Conservation (phyloP, 2,113 vertebrate genomes). For the Albula glossodonta region DNA sequence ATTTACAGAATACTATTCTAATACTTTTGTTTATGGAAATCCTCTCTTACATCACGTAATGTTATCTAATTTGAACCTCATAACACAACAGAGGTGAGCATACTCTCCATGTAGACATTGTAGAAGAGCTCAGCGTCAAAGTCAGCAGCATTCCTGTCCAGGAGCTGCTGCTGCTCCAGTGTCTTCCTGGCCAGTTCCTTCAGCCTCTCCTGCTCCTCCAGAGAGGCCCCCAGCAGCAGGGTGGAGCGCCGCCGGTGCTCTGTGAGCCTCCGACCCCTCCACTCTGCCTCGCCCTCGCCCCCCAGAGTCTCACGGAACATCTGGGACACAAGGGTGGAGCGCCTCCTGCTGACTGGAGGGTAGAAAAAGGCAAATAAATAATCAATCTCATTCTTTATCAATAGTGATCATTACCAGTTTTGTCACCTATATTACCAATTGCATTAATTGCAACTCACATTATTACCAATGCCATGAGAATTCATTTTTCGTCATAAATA, state of each 20-base stretch:
- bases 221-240: background rate
- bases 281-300: background rate
- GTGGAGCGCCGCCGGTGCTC: conserved; percentile 28
- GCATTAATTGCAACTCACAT: background rate
- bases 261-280: conserved; percentile 22
- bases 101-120: conserved; percentile 32
- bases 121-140: conserved; percentile 27
- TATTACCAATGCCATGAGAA: background rate
- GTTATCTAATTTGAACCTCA: too few species aligned
- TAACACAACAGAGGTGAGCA: background rate
- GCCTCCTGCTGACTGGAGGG: conserved; percentile 29
- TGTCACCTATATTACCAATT: background rate
- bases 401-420: background rate
- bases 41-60: too few species aligned
- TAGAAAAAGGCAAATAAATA: background rate
- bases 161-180: conserved; percentile 17
- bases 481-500: too few species aligned
- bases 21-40: too few species aligned
- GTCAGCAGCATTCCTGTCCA: background rate
- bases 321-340: conserved; percentile 1
- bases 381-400: background rate
- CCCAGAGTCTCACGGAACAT: conserved; percentile 5
- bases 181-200: conserved; percentile 8
- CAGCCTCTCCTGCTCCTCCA: conserved; percentile 20
- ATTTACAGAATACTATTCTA: too few species aligned